Evolutionary conservation across 2,888 invertebrate genomes (phyloP), one percentile per base, ranked within the genome.

Genomic region (Schrankia costaestrigalis): DNA sequence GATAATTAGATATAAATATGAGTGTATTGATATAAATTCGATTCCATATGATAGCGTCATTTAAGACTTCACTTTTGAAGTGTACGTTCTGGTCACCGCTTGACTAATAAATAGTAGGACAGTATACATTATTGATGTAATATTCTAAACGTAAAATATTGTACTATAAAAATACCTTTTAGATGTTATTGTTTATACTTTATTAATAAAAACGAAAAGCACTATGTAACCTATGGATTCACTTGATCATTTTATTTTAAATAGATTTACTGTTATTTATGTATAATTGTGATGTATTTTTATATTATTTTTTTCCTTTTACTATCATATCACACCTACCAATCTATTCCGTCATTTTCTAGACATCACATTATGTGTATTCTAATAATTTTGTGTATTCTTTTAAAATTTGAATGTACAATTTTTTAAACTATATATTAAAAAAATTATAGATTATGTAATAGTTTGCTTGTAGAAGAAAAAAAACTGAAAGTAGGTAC

Each of bases 381-480:
- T n/a, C n/a, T n/a, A n/a, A n/a, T n/a, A n/a, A n/a, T n/a, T n/a
- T n/a, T n/a, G n/a, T n/a, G n/a, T n/a, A n/a, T n/a, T n/a, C n/a
- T n/a, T n/a, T n/a, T n/a, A n/a, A n/a, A n/a, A n/a, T n/a, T n/a
- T n/a, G n/a, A n/a, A n/a, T n/a, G n/a, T 13, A 13, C n/a, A 13
- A 13, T 25, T 13, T n/a, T 13, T 7, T 6, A 13, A 23, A 5
- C 10, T 11, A 23, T 23, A 4, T 21, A 23, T 7, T 11, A 6
- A 11, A 12, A 4, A 50, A 17, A 19, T 33, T 31, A 27, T 40
- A 43, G 34, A 41, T 37, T 56, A 63, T 64, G 43, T 32, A 35
- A 44, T 66, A 69, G 54, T 40, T 51, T 41, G 48, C 39, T 61
- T 41, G 63, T 69, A 63, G 65, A 62, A 64, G 69, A 57, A 63